A percentile compares a stretch with the other conserved stretches of the same genome.
phyloP scores from a whole-genome alignment of 2,888 invertebrate species.

The Drosophila emarginata region DNA sequence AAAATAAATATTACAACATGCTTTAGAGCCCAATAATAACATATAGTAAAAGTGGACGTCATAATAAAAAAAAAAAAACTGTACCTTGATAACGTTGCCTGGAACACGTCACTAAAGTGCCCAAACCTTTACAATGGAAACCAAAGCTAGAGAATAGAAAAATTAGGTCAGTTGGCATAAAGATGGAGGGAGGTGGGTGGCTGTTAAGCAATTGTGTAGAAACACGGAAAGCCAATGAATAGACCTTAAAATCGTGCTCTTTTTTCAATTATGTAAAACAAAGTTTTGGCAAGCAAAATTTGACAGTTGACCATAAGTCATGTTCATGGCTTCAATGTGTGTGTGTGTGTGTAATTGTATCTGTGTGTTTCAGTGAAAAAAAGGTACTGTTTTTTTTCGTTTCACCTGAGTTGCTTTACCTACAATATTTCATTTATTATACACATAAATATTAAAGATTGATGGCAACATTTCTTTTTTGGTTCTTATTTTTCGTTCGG shows the following conservation, averaged over 20 bases:
- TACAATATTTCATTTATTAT: slow-evolving; percentile 3
- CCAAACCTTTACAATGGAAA: background rate
- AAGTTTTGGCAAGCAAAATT: slow-evolving; percentile 34
- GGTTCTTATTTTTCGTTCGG: background rate
- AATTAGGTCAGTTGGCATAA: background rate
- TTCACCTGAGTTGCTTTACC: slow-evolving; percentile 2
- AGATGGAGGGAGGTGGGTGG: background rate
- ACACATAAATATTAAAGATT: slow-evolving; percentile 5
- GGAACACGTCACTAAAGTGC: background rate
- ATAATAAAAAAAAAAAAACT: background rate
- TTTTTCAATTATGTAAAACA: slow-evolving; percentile 55
- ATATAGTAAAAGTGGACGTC: slow-evolving; percentile 1
- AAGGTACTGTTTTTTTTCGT: slow-evolving; percentile 5
- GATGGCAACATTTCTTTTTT: background rate
- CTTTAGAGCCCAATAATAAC: background rate
- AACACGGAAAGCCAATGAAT: slow-evolving; percentile 1
- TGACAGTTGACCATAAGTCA: slow-evolving; percentile 46
- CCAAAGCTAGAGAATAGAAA: background rate
- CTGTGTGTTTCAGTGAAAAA: background rate
- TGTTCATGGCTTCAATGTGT: background rate
- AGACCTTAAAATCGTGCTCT: background rate
- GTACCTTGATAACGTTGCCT: background rate
- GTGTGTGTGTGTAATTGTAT: background rate
- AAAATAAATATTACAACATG: background rate
- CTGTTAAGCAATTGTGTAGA: background rate